Conservation (phyloP, 2,797 vertebrate species). For the Acanthiza pusilla region DNA sequence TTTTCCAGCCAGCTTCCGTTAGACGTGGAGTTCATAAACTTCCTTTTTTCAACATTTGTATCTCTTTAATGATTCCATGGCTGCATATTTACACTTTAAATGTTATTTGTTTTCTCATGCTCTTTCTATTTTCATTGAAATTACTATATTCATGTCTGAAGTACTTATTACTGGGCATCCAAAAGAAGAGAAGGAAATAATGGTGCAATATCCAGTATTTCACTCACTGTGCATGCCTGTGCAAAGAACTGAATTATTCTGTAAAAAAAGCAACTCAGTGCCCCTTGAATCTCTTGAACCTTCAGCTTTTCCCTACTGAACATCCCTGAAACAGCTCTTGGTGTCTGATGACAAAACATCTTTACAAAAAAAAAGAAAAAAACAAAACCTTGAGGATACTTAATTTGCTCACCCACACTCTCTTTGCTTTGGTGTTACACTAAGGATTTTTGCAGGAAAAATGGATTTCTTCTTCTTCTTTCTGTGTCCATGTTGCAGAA, state of each 20-base stretch:
- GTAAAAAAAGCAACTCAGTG: background rate
- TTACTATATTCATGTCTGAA: background rate
- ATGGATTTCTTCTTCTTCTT: background rate
- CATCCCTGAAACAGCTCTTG: background rate
- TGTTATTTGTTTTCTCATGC: background rate
- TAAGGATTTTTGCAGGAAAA: background rate
- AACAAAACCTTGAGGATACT: fast-evolving
- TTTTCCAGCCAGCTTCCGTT: conserved; percentile 24
- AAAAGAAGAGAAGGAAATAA: background rate
- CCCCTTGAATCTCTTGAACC: background rate
- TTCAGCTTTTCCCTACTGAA: background rate
- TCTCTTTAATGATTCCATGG: conserved; percentile 9
- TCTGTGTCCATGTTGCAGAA: background rate
- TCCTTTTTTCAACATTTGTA: conserved; percentile 41
- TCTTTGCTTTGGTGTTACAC: background rate
- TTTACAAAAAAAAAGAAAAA: background rate
- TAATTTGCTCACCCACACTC: background rate
- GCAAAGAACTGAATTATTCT: background rate
- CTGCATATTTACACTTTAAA: conserved; percentile 29
- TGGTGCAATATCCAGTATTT: background rate
- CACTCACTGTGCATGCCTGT: background rate
- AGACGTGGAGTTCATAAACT: conserved; percentile 63
- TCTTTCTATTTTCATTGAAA: conserved; percentile 1
- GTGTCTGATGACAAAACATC: background rate
- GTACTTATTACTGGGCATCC: background rate